Evolutionary conservation across 2,113 vertebrate species (phyloP).

Genomic region (Illadopsis cleaveri): DNA sequence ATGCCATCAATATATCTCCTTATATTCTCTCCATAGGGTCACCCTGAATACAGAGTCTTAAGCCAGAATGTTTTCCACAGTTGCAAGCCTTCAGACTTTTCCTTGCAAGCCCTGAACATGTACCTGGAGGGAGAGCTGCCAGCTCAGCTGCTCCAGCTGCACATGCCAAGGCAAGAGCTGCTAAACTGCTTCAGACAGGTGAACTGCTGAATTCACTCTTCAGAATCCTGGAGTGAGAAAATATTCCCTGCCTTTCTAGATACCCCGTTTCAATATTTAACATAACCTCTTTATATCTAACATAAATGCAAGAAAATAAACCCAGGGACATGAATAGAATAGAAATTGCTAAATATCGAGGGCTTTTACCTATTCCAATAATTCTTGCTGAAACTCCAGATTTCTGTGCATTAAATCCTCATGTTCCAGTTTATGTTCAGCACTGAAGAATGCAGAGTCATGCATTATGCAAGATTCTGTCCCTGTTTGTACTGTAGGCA

Average conservation of each 20-base stretch:
- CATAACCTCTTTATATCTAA: background rate
- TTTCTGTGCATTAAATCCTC: background rate
- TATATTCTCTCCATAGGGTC: too few species aligned
- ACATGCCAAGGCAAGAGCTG: background rate
- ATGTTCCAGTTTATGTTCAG: background rate
- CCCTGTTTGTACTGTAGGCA: background rate
- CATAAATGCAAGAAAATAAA: background rate
- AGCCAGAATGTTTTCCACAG: background rate
- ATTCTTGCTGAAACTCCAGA: background rate
- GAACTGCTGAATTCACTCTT: background rate
- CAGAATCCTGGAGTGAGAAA: background rate
- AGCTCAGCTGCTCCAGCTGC: background rate
- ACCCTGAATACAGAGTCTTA: background rate
- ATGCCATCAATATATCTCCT: background rate
- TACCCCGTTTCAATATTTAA: background rate
- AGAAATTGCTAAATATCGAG: background rate
- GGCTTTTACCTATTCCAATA: background rate
- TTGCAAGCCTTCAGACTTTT: background rate
- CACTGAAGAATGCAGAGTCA: background rate
- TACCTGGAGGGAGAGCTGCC: background rate
- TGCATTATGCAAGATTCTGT: background rate
- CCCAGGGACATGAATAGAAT: background rate
- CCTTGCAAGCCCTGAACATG: background rate
- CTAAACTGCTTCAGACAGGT: background rate
- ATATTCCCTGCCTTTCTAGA: background rate